Base-by-base conservation (phyloP, 1,140 invertebrate genomes). In the Drosophila oshimai region DNA sequence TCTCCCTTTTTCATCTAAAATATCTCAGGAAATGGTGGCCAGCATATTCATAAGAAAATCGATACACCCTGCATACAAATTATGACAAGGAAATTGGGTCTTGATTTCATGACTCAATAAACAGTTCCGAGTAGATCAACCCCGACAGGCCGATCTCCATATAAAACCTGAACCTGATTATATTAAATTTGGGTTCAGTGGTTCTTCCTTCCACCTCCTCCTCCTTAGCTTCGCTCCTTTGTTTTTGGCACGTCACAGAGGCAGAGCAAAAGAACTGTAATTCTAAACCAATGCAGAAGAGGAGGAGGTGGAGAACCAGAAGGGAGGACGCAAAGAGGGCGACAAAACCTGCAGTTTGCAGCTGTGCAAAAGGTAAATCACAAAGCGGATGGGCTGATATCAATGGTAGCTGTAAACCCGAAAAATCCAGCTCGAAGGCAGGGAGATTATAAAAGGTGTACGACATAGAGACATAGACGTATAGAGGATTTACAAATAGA, bases 381-480 rank as follows among this genome's bases (percentile, higher is more conserved):
- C 50, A 70, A 58, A 44, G 31, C 45, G 29, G 22, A 22, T 29
- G 24, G 51, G 33, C 47, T 20, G 44, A 70, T 26, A 50, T 55
- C 45, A 41, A 65, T 62, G 51, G 39, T 79, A 79, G 75, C 75
- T 79, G 76, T 79, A 79, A 79, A 79, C 28, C 58, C 64, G 18
- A 33, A 41, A n/a, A n/a, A n/a, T n/a, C n/a, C n/a, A n/a, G n/a
- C n/a, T n/a, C n/a, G n/a, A n/a, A 20, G 50, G n/a, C 50, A 61
- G 55, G 31, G 45, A 31, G 67, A 45, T 64, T 64, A 65, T 49
- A 34, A 15, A 13, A 46, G 36, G 18, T n/a, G 39, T 29, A 33
- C 12, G 12, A 13, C 3, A 28, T 53, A 39, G 24, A 20, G n/a
- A 44, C 39, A 34, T n/a, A n/a, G n/a, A n/a, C n/a, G 41, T 51